Percentiles rank a stretch among this genome's conserved stretches.
Evolutionary conservation across 2,888 invertebrate species (phyloP).

Genomic region (Steromphala cineraria): DNA sequence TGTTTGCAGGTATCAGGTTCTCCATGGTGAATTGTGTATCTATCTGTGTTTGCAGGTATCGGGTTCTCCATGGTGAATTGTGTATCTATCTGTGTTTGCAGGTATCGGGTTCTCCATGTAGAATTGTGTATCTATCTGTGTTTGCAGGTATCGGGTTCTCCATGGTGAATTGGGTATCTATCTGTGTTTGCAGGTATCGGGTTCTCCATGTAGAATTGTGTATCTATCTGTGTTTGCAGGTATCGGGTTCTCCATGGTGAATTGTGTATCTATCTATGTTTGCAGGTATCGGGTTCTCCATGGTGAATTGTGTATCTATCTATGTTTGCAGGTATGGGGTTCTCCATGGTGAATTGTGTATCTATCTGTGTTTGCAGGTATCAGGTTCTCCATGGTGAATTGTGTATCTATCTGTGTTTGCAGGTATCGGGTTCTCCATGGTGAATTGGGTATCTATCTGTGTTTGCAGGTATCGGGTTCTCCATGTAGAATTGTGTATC

Average conservation of each 20-base stretch:
- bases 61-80: slow-evolving; percentile 72
- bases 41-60: slow-evolving; percentile 25
- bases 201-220: slow-evolving; percentile 72
- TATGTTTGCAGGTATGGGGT: slow-evolving; percentile 51
- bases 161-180: slow-evolving; percentile 71
- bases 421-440: slow-evolving; percentile 69
- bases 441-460: slow-evolving; percentile 68
- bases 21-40: slow-evolving; percentile 68
- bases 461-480: slow-evolving; percentile 55
- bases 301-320: slow-evolving; percentile 54
- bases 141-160: slow-evolving; percentile 60
- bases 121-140: slow-evolving; percentile 34
- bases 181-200: no score
- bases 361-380: no score
- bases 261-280: slow-evolving; percentile 72
- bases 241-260: slow-evolving; percentile 72
- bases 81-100: no score
- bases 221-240: no score
- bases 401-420: no score
- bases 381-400: slow-evolving; percentile 73
- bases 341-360: slow-evolving; percentile 70
- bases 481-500: slow-evolving; percentile 70
- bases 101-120: no score
- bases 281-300: no score
- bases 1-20: no score